These are phyloP conservation scores for Agrilus biguttatus DNA, from an alignment of 2,888 invertebrate species.

Conservation along the genomic window DNA sequence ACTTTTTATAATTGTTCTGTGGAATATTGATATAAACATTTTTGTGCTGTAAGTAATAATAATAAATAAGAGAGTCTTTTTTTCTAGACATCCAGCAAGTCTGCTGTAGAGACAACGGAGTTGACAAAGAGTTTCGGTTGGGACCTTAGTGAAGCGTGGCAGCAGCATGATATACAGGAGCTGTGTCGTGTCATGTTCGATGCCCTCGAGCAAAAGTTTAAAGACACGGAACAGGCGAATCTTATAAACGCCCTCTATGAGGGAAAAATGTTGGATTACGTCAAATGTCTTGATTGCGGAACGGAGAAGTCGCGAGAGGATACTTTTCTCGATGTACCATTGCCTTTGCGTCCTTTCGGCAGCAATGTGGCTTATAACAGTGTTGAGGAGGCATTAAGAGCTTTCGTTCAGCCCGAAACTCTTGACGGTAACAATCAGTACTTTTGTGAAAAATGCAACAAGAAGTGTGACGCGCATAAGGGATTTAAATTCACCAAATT, in stretches of 20 bases:
- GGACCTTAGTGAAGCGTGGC: constrained; percentile 81
- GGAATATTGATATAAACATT: too few species aligned
- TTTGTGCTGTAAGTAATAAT: background rate
- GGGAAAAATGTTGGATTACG: constrained; percentile 73
- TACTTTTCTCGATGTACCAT: constrained; percentile 71
- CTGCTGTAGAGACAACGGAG: constrained; percentile 74
- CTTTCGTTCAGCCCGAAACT: constrained; percentile 73
- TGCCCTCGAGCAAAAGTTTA: constrained; percentile 71
- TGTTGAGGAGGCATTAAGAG: constrained; percentile 69
- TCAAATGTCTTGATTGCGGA: constrained; percentile 73
- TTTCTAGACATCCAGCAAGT: constrained; percentile 55
- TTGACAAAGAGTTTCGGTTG: constrained; percentile 81
- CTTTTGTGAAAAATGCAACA: constrained; percentile 71
- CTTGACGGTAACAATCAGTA: constrained; percentile 76
- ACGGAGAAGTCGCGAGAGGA: constrained; percentile 72
- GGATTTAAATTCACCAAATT: constrained; percentile 75
- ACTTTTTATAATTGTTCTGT: too few species aligned
- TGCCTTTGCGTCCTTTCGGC: constrained; percentile 74
- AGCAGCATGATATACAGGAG: constrained; percentile 87
- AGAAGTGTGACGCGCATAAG: constrained; percentile 81
- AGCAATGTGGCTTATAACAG: constrained; percentile 58
- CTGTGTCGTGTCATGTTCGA: constrained; percentile 84
- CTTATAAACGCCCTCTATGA: constrained; percentile 66
- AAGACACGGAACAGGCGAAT: constrained; percentile 66
- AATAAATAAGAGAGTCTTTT: constrained; percentile 1